A percentile compares a stretch with the other conserved stretches of the same genome.
These are phyloP conservation scores for Hypsibius dujardini DNA, from an alignment of 1,140 invertebrate species.

Conservation along the genomic window DNA sequence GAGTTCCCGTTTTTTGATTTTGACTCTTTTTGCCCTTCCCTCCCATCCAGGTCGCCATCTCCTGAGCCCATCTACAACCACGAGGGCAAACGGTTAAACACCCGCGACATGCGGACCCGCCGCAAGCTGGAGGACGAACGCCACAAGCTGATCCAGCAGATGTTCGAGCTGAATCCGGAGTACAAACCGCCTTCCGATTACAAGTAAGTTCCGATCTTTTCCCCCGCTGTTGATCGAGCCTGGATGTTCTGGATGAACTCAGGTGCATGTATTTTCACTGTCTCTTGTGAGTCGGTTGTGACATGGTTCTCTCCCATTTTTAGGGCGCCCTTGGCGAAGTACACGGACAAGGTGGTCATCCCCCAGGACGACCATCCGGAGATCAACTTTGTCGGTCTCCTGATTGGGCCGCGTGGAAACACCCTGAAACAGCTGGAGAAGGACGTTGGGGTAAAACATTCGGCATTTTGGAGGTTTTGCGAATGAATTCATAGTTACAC, in stretches of 20 bases:
- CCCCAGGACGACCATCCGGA: constrained; percentile 99
- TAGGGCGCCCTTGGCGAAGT: constrained; percentile 80
- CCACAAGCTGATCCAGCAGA: constrained; percentile 74
- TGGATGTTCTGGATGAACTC: too few relatives aligned
- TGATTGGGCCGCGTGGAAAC: constrained; percentile 96
- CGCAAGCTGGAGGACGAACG: constrained; percentile 88
- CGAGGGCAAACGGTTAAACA: constrained; percentile 96
- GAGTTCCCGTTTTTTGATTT: not conserved
- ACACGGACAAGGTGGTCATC: constrained; percentile 96
- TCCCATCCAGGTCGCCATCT: constrained; percentile 69
- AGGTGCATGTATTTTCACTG: constrained; percentile 21
- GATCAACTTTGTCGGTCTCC: constrained; percentile 95
- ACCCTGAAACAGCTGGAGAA: constrained; percentile 67
- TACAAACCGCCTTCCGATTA: constrained; percentile 98
- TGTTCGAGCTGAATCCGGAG: constrained; percentile 78
- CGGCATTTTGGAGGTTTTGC: too few relatives aligned
- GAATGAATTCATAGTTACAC: too few relatives aligned
- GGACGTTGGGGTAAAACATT: constrained; percentile 48
- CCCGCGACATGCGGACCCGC: constrained; percentile 85
- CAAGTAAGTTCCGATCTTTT: constrained; percentile 56
- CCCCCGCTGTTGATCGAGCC: too few relatives aligned
- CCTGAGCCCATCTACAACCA: constrained; percentile 99
- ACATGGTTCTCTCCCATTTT: constrained; percentile 27
- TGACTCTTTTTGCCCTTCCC: not conserved
- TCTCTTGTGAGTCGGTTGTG: not conserved